These are phyloP conservation scores for Mesocricetus auratus DNA, from an alignment of 2,113 vertebrate genomes.

Conservation along the genomic window DNA sequence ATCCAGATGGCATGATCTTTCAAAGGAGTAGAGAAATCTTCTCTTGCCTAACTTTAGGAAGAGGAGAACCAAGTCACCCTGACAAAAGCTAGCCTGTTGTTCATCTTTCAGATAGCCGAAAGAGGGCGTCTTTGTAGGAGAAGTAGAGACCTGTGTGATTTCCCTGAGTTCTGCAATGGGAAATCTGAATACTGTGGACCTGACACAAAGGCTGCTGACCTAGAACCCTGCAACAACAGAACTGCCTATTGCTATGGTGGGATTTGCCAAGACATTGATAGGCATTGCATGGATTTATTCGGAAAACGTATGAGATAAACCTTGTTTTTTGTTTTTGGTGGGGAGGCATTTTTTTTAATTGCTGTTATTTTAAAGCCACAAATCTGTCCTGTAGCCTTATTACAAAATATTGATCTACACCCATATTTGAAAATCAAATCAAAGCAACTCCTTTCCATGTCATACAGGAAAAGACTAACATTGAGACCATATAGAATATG, in stretches of 20 bases:
- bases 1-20: neutral
- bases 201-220: conserved; percentile 89
- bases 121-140: conserved; percentile 87
- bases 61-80: neutral
- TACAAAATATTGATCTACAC: neutral
- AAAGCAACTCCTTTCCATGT: neutral
- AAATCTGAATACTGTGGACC: conserved; percentile 86
- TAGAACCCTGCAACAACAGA: conserved; percentile 85
- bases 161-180: conserved; percentile 93
- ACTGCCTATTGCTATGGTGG: conserved; percentile 91
- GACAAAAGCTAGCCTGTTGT: neutral
- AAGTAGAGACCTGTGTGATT: conserved; percentile 89
- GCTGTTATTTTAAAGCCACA: neutral
- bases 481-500: neutral
- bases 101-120: conserved; percentile 82
- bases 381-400: neutral
- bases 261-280: conserved; percentile 88
- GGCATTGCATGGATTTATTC: conserved; percentile 90
- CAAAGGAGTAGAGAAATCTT: neutral
- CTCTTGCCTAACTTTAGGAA: neutral
- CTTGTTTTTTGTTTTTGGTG: neutral
- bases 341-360: neutral
- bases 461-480: neutral
- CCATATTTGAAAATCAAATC: conserved; percentile 30
- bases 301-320: conserved; percentile 89